A percentile compares a stretch with the other conserved stretches of the same genome.
These are phyloP conservation scores for Bombus impatiens DNA, from an alignment of 1,140 invertebrate species.

Conservation along the genomic window DNA sequence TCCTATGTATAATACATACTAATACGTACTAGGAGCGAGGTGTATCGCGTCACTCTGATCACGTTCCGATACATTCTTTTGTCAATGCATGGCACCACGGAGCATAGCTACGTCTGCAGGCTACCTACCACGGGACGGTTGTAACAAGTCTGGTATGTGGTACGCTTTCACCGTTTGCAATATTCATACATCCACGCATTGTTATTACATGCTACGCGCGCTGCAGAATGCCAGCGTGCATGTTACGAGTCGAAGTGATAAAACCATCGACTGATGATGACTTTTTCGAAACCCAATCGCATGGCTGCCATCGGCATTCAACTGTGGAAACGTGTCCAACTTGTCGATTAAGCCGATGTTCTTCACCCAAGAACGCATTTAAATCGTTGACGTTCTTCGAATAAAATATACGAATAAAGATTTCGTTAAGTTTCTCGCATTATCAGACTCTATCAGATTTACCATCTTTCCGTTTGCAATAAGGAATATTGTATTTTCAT, in stretches of 20 bases:
- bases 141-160: conserved; percentile 75
- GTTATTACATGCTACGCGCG: conserved; percentile 46
- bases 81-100: conserved; percentile 3
- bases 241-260: conserved; percentile 7
- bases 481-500: neutral
- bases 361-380: neutral
- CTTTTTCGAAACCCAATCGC: conserved; percentile 1
- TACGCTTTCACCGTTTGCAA: conserved; percentile 78
- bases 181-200: conserved; percentile 71
- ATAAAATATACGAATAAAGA: neutral
- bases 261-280: neutral
- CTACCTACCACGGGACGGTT: conserved; percentile 57
- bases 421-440: neutral
- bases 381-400: neutral
- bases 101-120: conserved; percentile 10
- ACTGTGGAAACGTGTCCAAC: neutral
- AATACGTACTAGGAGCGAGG: neutral
- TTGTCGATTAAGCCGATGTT: neutral
- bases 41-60: conserved; percentile 34
- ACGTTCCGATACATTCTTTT: conserved; percentile 27
- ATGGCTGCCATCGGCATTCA: neutral
- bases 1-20: neutral
- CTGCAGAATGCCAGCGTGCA: conserved; percentile 27
- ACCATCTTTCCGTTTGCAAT: neutral
- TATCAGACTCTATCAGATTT: neutral